Evolutionary conservation across 2,888 invertebrate species (phyloP), one percentile per base, ranked within the genome.

Genomic region (Hydrotaea diabolus): DNA sequence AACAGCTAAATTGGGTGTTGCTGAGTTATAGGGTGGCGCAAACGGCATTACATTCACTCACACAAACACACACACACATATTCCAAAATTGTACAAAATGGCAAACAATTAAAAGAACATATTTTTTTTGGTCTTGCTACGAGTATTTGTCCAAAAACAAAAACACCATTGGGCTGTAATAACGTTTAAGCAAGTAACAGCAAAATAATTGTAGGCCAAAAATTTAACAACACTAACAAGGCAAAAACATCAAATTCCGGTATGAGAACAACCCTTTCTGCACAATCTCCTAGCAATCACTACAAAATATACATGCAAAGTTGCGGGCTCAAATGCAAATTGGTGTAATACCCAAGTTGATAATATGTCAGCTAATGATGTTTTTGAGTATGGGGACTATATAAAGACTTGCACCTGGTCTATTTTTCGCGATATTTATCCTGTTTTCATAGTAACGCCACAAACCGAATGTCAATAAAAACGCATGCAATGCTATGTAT

Each of bases 21-120:
- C 62, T 84, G 69, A 81, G 74, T 69, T 77, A 69, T 46, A 80
- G 3, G 15, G 15, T 7, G 43, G 7, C 43, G 9, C 3, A 43
- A 43, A 13, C 3, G 13, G 15, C 43, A 43, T 2, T 7, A 43
- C 43, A 13, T 43, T 43, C 9, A 9, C 43, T 1, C 15, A 43
- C 43, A 2, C 15, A 9, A 13, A 43, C 15, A 43, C 9, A 43
- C 43, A 43, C 43, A 43, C 43, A 43, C 15, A 43, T 11, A 43
- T 39, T 39, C 39, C 84, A 81, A 80, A 85, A 85, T 85, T 31
- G 31, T 15, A 85, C 86, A 88, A 87, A 86, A 82, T 86, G 87
- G 85, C 57, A 86, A 87, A 89, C 91, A 90, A 90, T 90, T 90
- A 90, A 89, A 90, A 90, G 87, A 89, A 88, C 87, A 31, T 21